Percentiles rank a stretch among this genome's conserved stretches.
These are phyloP conservation scores for Heliocidaris erythrogramma DNA, from an alignment of 35 echinoderm and acorn worm genomes.

Conservation along the genomic window DNA sequence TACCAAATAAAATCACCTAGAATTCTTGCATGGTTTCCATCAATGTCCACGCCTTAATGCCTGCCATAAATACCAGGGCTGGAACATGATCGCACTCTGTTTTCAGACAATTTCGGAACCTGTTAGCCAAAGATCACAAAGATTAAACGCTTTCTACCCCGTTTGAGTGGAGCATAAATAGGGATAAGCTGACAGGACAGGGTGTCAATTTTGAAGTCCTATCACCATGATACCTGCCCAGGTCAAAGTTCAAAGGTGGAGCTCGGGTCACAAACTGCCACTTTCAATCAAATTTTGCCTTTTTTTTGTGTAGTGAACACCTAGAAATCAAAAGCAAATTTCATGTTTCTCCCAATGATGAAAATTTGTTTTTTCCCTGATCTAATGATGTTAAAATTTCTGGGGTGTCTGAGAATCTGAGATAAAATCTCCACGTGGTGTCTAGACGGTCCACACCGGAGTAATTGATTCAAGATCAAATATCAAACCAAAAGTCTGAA, in stretches of 20 bases:
- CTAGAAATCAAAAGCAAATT: neutral
- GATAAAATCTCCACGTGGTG: neutral
- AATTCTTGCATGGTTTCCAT: neutral
- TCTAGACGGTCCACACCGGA: neutral
- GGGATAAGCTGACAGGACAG: neutral
- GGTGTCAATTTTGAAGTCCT: neutral
- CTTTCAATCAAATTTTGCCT: slow-evolving; percentile 3
- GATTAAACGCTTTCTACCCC: neutral
- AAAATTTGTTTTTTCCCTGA: neutral
- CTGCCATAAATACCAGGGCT: neutral
- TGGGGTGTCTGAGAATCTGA: neutral
- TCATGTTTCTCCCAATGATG: neutral
- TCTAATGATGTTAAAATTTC: neutral
- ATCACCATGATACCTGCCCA: neutral
- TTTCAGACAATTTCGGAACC: neutral
- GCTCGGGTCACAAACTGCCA: neutral
- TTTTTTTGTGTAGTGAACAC: neutral
- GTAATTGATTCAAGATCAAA: neutral
- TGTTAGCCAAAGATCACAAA: slow-evolving; percentile 11
- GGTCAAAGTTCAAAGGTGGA: neutral
- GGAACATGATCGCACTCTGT: neutral
- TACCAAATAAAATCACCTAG: neutral
- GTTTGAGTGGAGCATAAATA: neutral
- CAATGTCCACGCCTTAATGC: neutral
- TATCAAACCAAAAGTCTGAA: neutral